Percentiles rank a stretch among this genome's conserved stretches.
These are phyloP conservation scores for Cydia pomonella DNA, from an alignment of 1,140 invertebrate species.

Conservation along the genomic window DNA sequence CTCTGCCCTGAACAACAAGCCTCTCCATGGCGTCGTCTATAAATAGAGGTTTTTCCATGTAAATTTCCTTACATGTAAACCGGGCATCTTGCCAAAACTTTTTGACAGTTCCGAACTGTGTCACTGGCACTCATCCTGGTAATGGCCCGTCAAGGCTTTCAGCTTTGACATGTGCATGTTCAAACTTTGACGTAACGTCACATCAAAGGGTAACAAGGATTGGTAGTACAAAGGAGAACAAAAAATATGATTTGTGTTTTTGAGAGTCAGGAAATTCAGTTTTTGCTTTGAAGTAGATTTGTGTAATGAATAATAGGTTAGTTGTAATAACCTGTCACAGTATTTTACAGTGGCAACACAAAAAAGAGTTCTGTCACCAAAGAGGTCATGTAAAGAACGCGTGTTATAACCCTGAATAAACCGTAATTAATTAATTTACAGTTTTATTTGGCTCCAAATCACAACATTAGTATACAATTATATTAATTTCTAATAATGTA, in stretches of 20 bases:
- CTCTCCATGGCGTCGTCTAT: no score
- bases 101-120: slow-evolving; percentile 1
- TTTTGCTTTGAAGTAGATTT: background rate
- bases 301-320: background rate
- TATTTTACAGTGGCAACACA: no score
- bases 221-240: background rate
- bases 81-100: background rate
- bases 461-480: no score
- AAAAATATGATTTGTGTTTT: background rate
- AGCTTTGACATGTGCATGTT: background rate
- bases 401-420: no score
- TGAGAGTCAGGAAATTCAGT: background rate
- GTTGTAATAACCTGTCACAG: no score
- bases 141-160: background rate
- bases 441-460: no score
- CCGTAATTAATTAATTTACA: no score
- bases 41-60: background rate
- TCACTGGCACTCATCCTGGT: slow-evolving; percentile 3
- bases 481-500: no score
- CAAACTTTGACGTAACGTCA: background rate
- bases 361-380: no score
- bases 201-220: slow-evolving; percentile 12
- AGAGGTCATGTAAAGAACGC: no score
- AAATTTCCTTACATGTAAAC: background rate
- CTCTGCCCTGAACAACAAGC: no score